Conservation (phyloP, 2,888 invertebrate species). For the Cartodere bifasciata region DNA sequence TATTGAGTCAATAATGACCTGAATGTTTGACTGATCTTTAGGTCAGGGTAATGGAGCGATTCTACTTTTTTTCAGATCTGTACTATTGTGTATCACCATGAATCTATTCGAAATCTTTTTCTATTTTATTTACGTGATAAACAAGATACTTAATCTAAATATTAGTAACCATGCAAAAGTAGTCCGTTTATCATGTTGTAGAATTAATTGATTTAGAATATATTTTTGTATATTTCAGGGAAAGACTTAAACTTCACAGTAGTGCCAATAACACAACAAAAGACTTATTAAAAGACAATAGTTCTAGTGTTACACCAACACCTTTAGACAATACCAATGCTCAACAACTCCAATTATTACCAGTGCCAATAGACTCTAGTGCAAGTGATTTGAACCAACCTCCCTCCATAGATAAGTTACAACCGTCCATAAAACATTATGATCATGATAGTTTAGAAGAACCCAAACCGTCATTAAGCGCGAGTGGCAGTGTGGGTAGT, state of each 20-base stretch:
- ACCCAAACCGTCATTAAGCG: slow-evolving; percentile 1
- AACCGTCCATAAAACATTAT: slow-evolving; percentile 10
- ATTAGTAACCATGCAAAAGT: no score
- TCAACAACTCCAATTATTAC: no score
- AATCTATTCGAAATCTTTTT: no score
- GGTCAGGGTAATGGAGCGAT: no score
- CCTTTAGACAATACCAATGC: background rate
- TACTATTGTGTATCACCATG: no score
- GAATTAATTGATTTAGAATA: no score
- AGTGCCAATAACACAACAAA: slow-evolving; percentile 23
- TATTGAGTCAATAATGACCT: no score
- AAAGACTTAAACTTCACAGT: slow-evolving; percentile 26
- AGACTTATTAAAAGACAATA: slow-evolving; percentile 18
- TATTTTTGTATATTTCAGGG: slow-evolving; percentile 16
- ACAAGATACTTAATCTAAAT: no score
- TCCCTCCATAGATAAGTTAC: slow-evolving; percentile 6
- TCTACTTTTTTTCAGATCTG: no score
- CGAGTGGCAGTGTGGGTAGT: slow-evolving; percentile 23
- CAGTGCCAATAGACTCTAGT: slow-evolving; percentile 8
- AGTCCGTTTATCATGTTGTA: no score
- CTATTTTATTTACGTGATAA: no score
- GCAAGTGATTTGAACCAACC: slow-evolving; percentile 5
- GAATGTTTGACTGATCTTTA: no score
- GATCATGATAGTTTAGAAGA: slow-evolving; percentile 1
- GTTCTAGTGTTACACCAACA: slow-evolving; percentile 4